A percentile compares a stretch with the other conserved stretches of the same genome.
Evolutionary conservation across 1,140 invertebrate genomes (phyloP).

Genomic region (Amphibalanus amphitrite): DNA sequence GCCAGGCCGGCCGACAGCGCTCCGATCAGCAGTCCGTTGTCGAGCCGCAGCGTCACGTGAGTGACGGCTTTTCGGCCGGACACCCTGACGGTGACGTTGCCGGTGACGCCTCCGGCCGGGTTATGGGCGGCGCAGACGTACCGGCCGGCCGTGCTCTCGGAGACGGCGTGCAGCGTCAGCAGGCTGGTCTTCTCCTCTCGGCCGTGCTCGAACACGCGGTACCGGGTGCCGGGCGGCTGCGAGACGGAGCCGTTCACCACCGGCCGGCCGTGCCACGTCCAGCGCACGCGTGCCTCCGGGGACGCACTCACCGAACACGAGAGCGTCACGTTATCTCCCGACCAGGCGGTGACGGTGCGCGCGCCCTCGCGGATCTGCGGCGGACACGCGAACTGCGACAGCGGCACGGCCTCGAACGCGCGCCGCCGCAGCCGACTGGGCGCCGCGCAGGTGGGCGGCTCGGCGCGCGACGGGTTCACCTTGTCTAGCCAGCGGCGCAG

Average conservation of each 20-base stretch:
- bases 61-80: background rate
- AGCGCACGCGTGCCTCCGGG: constrained; percentile 43
- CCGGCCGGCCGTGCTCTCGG: background rate
- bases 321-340: constrained; percentile 51
- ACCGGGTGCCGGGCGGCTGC: background rate
- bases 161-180: background rate
- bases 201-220: background rate
- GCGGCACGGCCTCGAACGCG: constrained; percentile 50
- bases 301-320: constrained; percentile 48
- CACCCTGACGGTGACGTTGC: background rate
- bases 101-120: background rate
- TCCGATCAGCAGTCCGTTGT: background rate
- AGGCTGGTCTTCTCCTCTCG: background rate
- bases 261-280: constrained; percentile 31
- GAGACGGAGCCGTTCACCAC: constrained; percentile 27
- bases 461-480: constrained; percentile 50
- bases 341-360: constrained; percentile 23
- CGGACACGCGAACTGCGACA: constrained; percentile 61
- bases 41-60: background rate
- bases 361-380: constrained; percentile 29
- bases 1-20: background rate
- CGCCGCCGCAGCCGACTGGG: constrained; percentile 40
- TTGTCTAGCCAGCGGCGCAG: constrained; percentile 55
- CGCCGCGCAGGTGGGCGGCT: constrained; percentile 44
- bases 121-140: background rate